Base-by-base conservation (phyloP, 2,888 invertebrate species). In the Drosophila borborema region DNA sequence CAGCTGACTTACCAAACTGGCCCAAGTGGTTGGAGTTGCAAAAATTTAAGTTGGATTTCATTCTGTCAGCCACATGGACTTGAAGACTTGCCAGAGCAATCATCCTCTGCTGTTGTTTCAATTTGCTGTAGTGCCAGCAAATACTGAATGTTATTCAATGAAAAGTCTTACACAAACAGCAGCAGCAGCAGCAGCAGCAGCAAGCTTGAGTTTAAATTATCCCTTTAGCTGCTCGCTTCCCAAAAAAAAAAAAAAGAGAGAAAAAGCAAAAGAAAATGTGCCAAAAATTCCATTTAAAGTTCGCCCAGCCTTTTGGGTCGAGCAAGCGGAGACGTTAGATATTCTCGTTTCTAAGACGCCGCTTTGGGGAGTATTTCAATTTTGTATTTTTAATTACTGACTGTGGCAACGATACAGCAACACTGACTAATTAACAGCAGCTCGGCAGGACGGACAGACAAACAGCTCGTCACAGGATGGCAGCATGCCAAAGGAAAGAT, bases 331-430 rank as follows among this genome's bases (percentile, higher is more conserved):
- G 18, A 51, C 34, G 34, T 12, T 63, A 60, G 48, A 16, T 48
- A 16, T 64, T 23, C 58, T 51, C 54, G 46, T 75, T 63, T 49
- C 54, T 36, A 23, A 63, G 65, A 54, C n/a, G 41, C 38, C 41
- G 41, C 40, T 70, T 70, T 46, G 20, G 34, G 48, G 36, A 53
- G 63, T 61, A 60, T 67, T 63, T 74, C 43, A 64, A 67, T 74
- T 69, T 75, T 65, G 53, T 59, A 61, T 73, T 78, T 87, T 85
- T 81, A 81, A 82, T 86, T 76, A 82, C 65, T 41, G 72, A 75
- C 67, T 72, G 71, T 34, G 76, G 56, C 64, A 23, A 51, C 48
- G 43, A 65, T 62, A 70, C 45, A 49, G 60, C 60, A 72, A 67
- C 62, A 58, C 66, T 65, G 55, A 61, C 82, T 82, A 82, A 82